Conservation (phyloP, 2,888 invertebrate species). For the Imbricaverruca yamaguchii region DNA sequence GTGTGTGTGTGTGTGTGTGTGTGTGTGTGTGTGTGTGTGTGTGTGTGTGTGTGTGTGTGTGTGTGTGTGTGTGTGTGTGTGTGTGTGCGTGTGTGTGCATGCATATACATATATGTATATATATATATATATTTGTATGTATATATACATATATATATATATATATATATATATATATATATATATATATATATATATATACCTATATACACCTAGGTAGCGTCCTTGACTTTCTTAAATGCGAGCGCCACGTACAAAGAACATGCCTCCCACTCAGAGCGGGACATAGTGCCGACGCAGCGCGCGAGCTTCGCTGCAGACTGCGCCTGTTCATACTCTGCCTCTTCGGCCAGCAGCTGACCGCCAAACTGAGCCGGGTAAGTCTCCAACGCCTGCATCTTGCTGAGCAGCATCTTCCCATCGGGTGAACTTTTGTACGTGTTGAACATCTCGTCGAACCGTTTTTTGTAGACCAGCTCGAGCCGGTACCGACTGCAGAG, state of each 20-base stretch:
- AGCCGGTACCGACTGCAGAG: conserved; percentile 43
- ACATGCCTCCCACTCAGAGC: conserved; percentile 86
- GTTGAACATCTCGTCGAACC: conserved; percentile 71
- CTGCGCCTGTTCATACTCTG: conserved; percentile 56
- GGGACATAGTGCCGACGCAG: conserved; percentile 71
- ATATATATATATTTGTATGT: too few species aligned
- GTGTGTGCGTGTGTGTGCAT: too few species aligned
- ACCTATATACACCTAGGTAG: too few species aligned
- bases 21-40: too few species aligned
- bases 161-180: too few species aligned
- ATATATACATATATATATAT: too few species aligned
- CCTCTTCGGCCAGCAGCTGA: conserved; percentile 58
- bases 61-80: too few species aligned
- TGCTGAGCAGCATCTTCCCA: conserved; percentile 51
- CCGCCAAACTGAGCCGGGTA: conserved; percentile 57
- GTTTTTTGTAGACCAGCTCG: conserved; percentile 44
- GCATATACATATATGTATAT: too few species aligned
- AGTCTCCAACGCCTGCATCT: conserved; percentile 72
- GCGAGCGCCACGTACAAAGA: conserved; percentile 75
- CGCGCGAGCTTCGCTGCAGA: conserved; percentile 45
- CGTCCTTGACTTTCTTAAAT: conserved; percentile 62
- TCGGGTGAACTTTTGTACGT: conserved; percentile 46
- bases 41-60: too few species aligned
- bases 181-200: too few species aligned
- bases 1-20: too few species aligned